These are phyloP conservation scores for Lasioglossum figueresi DNA, from an alignment of 2,888 invertebrate species.

Conservation along the genomic window DNA sequence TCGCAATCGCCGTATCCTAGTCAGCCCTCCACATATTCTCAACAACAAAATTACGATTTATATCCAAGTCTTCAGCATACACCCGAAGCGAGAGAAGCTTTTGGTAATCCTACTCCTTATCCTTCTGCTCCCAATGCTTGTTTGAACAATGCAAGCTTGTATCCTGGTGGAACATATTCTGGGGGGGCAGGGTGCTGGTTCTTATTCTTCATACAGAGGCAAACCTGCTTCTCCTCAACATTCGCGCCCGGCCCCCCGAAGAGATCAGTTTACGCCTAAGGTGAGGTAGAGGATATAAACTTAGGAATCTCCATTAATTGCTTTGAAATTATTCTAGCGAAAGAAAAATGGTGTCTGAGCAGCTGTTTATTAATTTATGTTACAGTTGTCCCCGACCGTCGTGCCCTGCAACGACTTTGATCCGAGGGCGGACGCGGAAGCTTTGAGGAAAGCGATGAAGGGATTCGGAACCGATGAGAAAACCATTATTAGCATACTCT, in stretches of 20 bases:
- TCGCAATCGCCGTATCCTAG: slow-evolving; percentile 44
- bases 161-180: slow-evolving; percentile 75
- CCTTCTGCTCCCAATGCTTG: slow-evolving; percentile 52
- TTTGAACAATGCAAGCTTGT: slow-evolving; percentile 60
- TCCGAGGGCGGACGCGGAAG: slow-evolving; percentile 85
- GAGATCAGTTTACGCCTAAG: slow-evolving; percentile 72
- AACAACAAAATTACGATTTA: slow-evolving; percentile 52
- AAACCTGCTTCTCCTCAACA: slow-evolving; percentile 53
- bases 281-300: slow-evolving; percentile 72
- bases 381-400: slow-evolving; percentile 84
- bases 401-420: slow-evolving; percentile 83
- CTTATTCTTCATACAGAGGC: slow-evolving; percentile 71
- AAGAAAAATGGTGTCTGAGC: not conserved
- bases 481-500: slow-evolving; percentile 86
- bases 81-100: slow-evolving; percentile 61
- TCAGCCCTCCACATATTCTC: slow-evolving; percentile 40
- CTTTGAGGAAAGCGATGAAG: slow-evolving; percentile 87
- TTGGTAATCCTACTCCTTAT: slow-evolving; percentile 38
- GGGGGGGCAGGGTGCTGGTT: slow-evolving; percentile 80
- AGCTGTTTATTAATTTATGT: slow-evolving; percentile 40
- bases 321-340: not conserved
- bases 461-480: slow-evolving; percentile 88
- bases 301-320: slow-evolving; percentile 11
- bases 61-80: slow-evolving; percentile 68
- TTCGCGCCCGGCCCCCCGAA: slow-evolving; percentile 75